Conservation (phyloP, 2,113 vertebrate genomes). For the Myodes glareolus region DNA sequence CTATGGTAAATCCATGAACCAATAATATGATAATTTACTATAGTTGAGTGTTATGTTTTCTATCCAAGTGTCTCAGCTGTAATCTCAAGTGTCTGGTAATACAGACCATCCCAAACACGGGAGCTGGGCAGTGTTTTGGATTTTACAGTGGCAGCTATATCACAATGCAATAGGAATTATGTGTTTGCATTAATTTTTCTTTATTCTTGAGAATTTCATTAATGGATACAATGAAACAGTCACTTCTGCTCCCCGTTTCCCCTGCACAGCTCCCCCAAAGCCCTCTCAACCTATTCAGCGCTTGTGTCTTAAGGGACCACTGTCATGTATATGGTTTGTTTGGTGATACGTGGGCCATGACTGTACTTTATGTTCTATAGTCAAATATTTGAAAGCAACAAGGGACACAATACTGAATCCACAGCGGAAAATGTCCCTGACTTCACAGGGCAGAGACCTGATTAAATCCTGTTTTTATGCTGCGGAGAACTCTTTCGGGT, state of each 20-base stretch:
- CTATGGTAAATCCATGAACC: not conserved
- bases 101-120: no score
- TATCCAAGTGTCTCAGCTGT: not conserved
- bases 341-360: rapidly evolving
- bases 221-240: not conserved
- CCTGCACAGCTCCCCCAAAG: not conserved
- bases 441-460: not conserved
- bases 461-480: not conserved
- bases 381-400: not conserved
- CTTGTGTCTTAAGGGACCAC: not conserved
- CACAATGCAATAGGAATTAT: not conserved
- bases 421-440: not conserved
- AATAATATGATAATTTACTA: not conserved
- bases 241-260: not conserved
- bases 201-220: not conserved
- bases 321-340: not conserved
- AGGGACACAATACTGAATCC: not conserved
- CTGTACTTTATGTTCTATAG: not conserved
- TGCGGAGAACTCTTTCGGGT: not conserved
- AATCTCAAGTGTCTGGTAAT: no score
- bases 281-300: not conserved
- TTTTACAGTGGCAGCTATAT: not conserved
- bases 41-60: no score
- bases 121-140: not conserved
- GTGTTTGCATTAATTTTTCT: not conserved